These are phyloP conservation scores for Zhuqinia jingwanae DNA, from an alignment of 2,888 invertebrate genomes.

Conservation along the genomic window DNA sequence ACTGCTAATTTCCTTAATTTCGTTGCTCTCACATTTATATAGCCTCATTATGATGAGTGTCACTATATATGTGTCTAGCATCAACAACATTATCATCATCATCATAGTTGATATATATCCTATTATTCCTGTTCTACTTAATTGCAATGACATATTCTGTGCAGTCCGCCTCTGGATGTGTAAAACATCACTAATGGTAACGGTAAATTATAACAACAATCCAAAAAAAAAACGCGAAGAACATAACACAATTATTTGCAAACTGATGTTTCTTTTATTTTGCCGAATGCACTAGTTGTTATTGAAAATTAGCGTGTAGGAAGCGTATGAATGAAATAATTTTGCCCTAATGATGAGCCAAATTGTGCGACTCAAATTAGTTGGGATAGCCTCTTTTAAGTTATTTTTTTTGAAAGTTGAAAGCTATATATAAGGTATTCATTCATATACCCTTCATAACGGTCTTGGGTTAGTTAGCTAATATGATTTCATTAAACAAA, in stretches of 20 bases:
- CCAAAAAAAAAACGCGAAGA: not conserved
- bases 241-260: not conserved
- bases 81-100: slow-evolving; percentile 18
- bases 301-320: not conserved
- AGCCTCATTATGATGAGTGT: slow-evolving; percentile 6
- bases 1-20: slow-evolving; percentile 56
- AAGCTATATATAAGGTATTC: too few species aligned
- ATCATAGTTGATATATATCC: not conserved
- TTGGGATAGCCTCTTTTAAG: too few species aligned
- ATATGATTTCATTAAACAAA: too few species aligned
- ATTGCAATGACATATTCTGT: not conserved
- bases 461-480: too few species aligned
- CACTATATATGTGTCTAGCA: not conserved
- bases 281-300: not conserved
- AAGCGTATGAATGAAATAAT: not conserved
- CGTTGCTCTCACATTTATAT: slow-evolving; percentile 28
- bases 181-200: not conserved
- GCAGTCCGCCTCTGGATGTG: too few species aligned
- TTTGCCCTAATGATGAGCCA: not conserved
- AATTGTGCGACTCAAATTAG: not conserved
- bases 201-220: not conserved
- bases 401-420: too few species aligned
- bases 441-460: too few species aligned
- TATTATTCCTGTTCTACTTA: not conserved
- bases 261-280: not conserved